Evolutionary conservation across 2,113 vertebrate genomes (phyloP).

Genomic region (Anas platyrhynchos): DNA sequence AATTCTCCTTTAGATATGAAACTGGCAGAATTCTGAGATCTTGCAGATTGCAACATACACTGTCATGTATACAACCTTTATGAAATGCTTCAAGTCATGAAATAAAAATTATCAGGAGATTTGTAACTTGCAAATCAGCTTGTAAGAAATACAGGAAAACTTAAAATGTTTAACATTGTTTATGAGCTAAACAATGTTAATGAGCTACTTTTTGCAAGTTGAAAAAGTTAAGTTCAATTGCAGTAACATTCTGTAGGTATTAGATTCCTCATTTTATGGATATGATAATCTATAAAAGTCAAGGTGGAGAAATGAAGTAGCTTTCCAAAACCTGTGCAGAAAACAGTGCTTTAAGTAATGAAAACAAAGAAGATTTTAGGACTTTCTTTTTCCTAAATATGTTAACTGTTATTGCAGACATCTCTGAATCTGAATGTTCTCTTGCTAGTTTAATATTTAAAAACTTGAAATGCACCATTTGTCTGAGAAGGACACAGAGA

Average conservation of each 20-base stretch:
- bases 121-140: background rate
- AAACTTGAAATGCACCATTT: background rate
- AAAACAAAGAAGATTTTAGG: background rate
- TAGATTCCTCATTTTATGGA: background rate
- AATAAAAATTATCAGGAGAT: background rate
- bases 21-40: background rate
- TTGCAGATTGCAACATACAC: background rate
- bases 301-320: background rate
- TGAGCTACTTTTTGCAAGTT: background rate
- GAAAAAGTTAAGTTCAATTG: background rate
- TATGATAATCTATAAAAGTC: background rate
- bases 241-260: background rate
- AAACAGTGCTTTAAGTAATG: background rate
- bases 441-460: background rate
- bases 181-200: background rate
- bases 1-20: background rate
- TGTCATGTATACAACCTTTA: background rate
- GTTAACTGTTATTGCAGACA: background rate
- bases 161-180: background rate
- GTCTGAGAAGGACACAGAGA: background rate
- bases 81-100: background rate
- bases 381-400: background rate
- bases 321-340: background rate
- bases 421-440: background rate
- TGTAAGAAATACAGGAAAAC: background rate